Evolutionary conservation across 2,113 vertebrate genomes (phyloP), one percentile per base, ranked within the genome.

Genomic region (Canis aureus): DNA sequence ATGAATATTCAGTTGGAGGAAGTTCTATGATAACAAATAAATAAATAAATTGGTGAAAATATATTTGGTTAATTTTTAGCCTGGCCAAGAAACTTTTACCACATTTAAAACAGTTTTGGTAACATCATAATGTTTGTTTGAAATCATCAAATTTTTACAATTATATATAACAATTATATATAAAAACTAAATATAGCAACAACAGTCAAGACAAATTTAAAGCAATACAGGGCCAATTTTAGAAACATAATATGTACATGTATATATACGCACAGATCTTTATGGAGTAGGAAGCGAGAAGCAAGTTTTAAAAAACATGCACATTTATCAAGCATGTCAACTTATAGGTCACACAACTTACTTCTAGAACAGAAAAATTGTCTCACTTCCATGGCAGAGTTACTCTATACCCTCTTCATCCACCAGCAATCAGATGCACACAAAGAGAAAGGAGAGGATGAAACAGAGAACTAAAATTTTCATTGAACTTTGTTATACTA

Each of bases 101-200:
- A 84, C 19, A 55, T 66, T 83, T 94, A 89, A 83, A 93, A 73
- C 5, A 51, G 32, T 76, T 94, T 92, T 51, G n/a, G 19, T 53
- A 94, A 19, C 43, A 67, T 25, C n/a, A 66, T 32, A 57, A 74
- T 29, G 35, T 93, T 82, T 86, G 60, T 80, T 89, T 82, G 73
- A 86, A 38, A 67, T 83, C n/a, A 92, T 95, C 60, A 93, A 76
- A 80, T 4, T 29, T 94, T 84, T 76, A 69, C 11, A 93, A 73
- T 91, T 89, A 76, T 19, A 53, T 53, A 22, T 7, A 59, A 67
- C 4, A 93, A 79, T 59, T 78, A 15, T 12, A 22, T 67, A 87
- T 57, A 84, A 80, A 94, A 74, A 85, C 17, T 80, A 80, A 2
- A 85, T 53, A 64, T 12, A 96, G n/a, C 35, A 92, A 82, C 19